Conservation (phyloP, 2,888 invertebrate species). For the Diloba caeruleocephala region DNA sequence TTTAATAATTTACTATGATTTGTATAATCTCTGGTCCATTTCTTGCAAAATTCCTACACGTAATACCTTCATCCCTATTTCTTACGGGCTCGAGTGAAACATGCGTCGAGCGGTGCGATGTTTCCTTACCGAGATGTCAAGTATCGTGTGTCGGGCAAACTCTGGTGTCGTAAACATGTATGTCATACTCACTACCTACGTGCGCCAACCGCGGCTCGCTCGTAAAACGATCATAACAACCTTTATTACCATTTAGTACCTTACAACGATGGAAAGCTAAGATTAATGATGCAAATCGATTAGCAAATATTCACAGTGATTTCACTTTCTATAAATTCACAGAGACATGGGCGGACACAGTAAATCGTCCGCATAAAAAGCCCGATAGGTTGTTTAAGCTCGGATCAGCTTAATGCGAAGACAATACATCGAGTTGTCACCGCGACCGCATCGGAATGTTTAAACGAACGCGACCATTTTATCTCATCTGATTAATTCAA, state of each 20-base stretch:
- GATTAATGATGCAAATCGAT: constrained; percentile 59
- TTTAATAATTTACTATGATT: constrained; percentile 45
- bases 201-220: constrained; percentile 64
- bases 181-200: constrained; percentile 80
- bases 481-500: constrained; percentile 89
- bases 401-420: constrained; percentile 77
- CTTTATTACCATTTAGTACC: constrained; percentile 64
- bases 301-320: constrained; percentile 42
- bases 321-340: constrained; percentile 53
- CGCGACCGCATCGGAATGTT: constrained; percentile 87
- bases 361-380: constrained; percentile 64
- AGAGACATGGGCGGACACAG: constrained; percentile 44
- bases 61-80: constrained; percentile 78
- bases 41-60: constrained; percentile 76
- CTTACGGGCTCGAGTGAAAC: constrained; percentile 75
- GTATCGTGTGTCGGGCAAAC: constrained; percentile 82
- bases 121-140: constrained; percentile 76
- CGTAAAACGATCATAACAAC: constrained; percentile 79
- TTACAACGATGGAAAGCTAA: constrained; percentile 57
- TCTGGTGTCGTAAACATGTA: constrained; percentile 82
- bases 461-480: constrained; percentile 85
- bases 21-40: constrained; percentile 25
- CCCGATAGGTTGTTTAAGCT: constrained; percentile 71
- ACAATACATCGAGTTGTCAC: constrained; percentile 88
- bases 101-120: constrained; percentile 73